These are phyloP conservation scores for Ophion slaviceki DNA, from an alignment of 2,888 invertebrate species.

Conservation along the genomic window DNA sequence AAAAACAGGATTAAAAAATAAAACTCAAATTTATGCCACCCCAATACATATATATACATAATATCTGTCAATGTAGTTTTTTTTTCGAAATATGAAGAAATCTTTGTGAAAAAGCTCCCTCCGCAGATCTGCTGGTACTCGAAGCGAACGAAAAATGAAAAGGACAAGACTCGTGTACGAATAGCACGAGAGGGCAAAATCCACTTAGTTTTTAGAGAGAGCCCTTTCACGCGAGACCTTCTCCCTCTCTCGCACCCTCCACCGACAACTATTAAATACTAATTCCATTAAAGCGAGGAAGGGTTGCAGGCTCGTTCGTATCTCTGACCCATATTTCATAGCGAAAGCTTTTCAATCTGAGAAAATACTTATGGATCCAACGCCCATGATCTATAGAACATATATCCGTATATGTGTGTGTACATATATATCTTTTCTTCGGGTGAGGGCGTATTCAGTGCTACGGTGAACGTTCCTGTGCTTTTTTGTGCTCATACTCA, in stretches of 20 bases:
- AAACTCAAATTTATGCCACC: too few relatives aligned
- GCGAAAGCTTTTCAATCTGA: constrained; percentile 81
- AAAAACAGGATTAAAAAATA: too few relatives aligned
- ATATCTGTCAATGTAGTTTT: too few relatives aligned
- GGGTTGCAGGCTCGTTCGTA: constrained; percentile 78
- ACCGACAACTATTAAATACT: constrained; percentile 81
- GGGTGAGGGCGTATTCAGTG: constrained; percentile 41
- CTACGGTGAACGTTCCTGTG: constrained; percentile 37
- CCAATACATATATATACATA: too few relatives aligned
- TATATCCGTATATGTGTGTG: not conserved
- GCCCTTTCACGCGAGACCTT: constrained; percentile 70
- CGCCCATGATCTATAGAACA: constrained; percentile 46
- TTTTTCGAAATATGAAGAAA: too few relatives aligned
- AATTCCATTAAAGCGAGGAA: constrained; percentile 83
- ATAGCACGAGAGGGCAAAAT: constrained; percentile 62
- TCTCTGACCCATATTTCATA: constrained; percentile 83
- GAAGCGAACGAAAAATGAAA: not conserved
- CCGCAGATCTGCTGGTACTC: too few relatives aligned
- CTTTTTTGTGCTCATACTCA: constrained; percentile 34
- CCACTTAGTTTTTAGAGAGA: constrained; percentile 80
- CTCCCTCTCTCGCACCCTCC: constrained; percentile 23
- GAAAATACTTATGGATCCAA: constrained; percentile 74
- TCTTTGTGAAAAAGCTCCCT: too few relatives aligned
- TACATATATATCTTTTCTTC: constrained; percentile 32
- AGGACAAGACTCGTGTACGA: too few relatives aligned